Percentiles rank a stretch among this genome's conserved stretches.
Conservation (phyloP, 2,888 invertebrate genomes). For the Stratiomys singularior region DNA sequence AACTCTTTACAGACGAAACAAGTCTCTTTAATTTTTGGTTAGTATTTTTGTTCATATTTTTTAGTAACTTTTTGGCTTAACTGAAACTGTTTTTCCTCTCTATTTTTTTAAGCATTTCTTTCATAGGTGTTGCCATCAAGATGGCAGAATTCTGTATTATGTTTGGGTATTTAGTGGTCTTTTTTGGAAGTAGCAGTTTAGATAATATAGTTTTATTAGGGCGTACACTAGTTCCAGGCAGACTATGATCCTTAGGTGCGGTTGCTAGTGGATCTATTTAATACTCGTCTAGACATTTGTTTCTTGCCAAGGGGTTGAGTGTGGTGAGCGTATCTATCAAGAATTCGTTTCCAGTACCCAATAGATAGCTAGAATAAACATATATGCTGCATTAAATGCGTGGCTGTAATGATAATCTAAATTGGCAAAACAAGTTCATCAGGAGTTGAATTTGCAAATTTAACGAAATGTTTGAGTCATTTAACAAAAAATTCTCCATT, state of each 20-base stretch:
- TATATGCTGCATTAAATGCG: slow-evolving; percentile 54
- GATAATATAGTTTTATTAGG: neutral
- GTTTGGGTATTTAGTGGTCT: neutral
- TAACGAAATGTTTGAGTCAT: slow-evolving; percentile 54
- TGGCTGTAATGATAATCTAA: slow-evolving; percentile 58
- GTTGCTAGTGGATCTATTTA: neutral
- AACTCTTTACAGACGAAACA: neutral
- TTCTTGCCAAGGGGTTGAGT: neutral
- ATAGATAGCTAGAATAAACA: slow-evolving; percentile 48
- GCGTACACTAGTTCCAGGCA: neutral
- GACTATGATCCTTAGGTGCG: neutral
- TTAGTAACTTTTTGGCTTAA: neutral
- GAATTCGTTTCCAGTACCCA: neutral
- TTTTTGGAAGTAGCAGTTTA: neutral
- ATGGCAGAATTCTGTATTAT: neutral
- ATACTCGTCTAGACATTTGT: neutral
- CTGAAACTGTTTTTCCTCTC: no score
- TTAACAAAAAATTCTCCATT: slow-evolving; percentile 55
- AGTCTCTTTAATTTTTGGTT: neutral
- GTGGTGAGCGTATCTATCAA: neutral
- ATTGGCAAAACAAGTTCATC: slow-evolving; percentile 56
- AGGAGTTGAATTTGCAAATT: slow-evolving; percentile 53
- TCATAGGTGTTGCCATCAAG: neutral
- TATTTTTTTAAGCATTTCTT: neutral
- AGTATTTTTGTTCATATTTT: neutral